Percentiles rank a stretch among this genome's conserved stretches.
phyloP scores from a whole-genome alignment of 2,888 invertebrate species.

The Campopleginae sp. region DNA sequence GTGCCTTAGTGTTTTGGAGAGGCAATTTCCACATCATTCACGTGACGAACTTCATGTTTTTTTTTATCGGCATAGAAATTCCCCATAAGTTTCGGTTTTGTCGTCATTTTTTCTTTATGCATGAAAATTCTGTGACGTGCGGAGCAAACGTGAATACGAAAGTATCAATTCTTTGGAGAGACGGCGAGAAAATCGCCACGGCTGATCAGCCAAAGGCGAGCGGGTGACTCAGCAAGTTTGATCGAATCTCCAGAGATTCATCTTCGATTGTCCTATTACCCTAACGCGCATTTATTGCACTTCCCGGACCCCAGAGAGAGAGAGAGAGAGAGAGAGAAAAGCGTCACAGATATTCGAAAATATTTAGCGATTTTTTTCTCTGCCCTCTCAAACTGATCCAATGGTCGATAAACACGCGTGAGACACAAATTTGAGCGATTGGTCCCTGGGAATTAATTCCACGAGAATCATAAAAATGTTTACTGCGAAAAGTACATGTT shows the following conservation, averaged over 20 bases:
- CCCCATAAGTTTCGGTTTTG: neutral
- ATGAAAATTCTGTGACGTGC: neutral
- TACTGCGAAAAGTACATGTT: constrained; percentile 27
- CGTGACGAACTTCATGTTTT: neutral
- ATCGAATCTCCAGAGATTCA: constrained; percentile 80
- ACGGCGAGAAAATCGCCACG: neutral
- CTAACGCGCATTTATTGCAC: constrained; percentile 58
- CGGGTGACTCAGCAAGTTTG: constrained; percentile 80
- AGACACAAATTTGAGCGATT: constrained; percentile 67
- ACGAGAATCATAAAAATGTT: constrained; percentile 40
- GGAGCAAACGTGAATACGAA: neutral
- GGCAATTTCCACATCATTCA: constrained; percentile 1
- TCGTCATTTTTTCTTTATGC: neutral
- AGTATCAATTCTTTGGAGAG: constrained; percentile 8
- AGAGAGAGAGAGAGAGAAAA: constrained; percentile 53
- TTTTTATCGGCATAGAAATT: neutral
- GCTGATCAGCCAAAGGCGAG: constrained; percentile 72
- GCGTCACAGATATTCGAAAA: constrained; percentile 65
- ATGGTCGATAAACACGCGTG: constrained; percentile 56
- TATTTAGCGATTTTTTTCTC: constrained; percentile 66
- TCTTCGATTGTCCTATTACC: constrained; percentile 71
- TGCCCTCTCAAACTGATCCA: constrained; percentile 9
- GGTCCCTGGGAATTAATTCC: constrained; percentile 69
- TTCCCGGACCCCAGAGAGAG: constrained; percentile 70
- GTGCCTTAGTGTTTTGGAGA: constrained; percentile 27